Evolutionary conservation across 2,888 invertebrate species (phyloP).

Genomic region (Pheosia tremula): DNA sequence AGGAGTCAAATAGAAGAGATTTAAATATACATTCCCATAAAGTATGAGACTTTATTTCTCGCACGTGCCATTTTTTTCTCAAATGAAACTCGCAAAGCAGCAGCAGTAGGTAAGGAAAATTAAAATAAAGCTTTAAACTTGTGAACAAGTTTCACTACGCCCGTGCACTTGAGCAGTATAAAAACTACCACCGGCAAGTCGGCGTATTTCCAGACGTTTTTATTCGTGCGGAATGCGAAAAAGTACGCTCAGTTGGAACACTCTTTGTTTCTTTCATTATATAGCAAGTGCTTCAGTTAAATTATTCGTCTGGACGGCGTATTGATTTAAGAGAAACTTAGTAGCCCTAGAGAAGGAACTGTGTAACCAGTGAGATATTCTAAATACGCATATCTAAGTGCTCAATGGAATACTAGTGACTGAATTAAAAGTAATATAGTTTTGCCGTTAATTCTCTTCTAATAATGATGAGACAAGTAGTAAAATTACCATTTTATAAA

Average conservation of each 20-base stretch:
- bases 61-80: conserved; percentile 68
- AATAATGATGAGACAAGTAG: too few species aligned
- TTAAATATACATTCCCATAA: conserved; percentile 49
- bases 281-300: conserved; percentile 31
- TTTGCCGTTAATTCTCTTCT: too few species aligned
- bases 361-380: background rate
- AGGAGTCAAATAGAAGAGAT: conserved; percentile 11
- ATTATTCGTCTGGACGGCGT: conserved; percentile 4
- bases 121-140: conserved; percentile 80
- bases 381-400: too few species aligned
- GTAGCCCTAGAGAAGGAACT: background rate
- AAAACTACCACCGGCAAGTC: conserved; percentile 68
- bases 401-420: too few species aligned
- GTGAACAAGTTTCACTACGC: conserved; percentile 73
- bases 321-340: background rate
- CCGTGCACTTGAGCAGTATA: conserved; percentile 60
- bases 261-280: conserved; percentile 58
- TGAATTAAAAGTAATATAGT: too few species aligned
- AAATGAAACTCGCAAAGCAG: conserved; percentile 47
- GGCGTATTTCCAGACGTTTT: conserved; percentile 70
- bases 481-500: too few species aligned
- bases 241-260: conserved; percentile 28
- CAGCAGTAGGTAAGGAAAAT: conserved; percentile 66
- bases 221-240: conserved; percentile 49
- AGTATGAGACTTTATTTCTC: conserved; percentile 65